Conservation (phyloP, 2,797 vertebrate species). For the Macroramphosus scolopax region DNA sequence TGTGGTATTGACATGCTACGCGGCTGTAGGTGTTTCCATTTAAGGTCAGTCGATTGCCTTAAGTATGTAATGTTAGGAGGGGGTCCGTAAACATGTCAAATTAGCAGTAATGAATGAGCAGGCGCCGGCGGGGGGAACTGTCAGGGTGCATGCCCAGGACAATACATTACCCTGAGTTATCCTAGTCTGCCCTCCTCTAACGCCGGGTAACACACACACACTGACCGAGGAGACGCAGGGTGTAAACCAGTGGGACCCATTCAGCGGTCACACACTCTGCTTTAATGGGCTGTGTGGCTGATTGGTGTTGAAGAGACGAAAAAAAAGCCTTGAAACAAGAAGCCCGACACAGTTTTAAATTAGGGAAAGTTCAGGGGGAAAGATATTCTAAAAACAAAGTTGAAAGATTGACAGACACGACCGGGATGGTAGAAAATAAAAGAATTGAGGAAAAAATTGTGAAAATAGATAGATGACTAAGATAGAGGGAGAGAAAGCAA, state of each 20-base stretch:
- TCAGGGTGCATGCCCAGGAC: constrained; percentile 70
- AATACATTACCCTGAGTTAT: constrained; percentile 81
- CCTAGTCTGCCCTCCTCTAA: constrained; percentile 61
- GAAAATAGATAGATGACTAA: constrained; percentile 33
- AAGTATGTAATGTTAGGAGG: constrained; percentile 81
- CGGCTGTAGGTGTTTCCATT: constrained; percentile 78
- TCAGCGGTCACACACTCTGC: constrained; percentile 81
- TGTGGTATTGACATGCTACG: constrained; percentile 68
- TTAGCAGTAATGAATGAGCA: constrained; percentile 81
- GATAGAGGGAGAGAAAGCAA: constrained; percentile 78
- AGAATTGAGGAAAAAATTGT: not conserved
- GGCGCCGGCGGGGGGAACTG: constrained; percentile 66
- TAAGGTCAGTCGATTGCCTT: constrained; percentile 80
- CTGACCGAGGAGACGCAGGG: constrained; percentile 43
- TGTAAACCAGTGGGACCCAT: constrained; percentile 78
- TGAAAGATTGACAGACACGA: constrained; percentile 43
- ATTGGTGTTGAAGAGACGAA: constrained; percentile 54
- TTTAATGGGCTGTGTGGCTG: constrained; percentile 67
- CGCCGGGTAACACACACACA: constrained; percentile 37
- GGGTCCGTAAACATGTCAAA: constrained; percentile 82
- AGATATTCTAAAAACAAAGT: constrained; percentile 24
- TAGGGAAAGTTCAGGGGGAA: constrained; percentile 30
- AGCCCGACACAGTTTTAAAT: constrained; percentile 8
- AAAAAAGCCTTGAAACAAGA: constrained; percentile 21
- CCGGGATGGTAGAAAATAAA: not conserved